Conservation (phyloP, 2,113 vertebrate genomes). For the Corythoichthys haematopterus region DNA sequence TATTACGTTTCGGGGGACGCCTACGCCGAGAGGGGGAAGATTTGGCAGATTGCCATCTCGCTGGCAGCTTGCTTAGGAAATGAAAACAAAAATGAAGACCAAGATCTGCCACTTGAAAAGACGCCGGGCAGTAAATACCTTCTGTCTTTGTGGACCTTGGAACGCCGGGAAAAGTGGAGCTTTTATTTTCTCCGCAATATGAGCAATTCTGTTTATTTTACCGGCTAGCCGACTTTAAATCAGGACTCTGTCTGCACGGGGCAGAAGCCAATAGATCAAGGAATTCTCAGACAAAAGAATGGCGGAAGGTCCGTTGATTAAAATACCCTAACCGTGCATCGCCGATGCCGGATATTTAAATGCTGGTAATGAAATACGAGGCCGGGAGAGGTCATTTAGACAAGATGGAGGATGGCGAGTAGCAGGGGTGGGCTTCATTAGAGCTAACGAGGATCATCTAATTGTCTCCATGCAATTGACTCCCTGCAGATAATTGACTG, state of each 20-base stretch:
- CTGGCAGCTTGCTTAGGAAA: constrained; percentile 30
- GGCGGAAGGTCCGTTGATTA: not conserved
- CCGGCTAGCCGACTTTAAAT: not conserved
- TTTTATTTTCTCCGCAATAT: not conserved
- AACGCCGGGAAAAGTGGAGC: not conserved
- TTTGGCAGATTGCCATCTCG: constrained; percentile 22
- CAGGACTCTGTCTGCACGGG: not conserved
- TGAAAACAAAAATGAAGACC: constrained; percentile 30
- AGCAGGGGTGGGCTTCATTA: not conserved
- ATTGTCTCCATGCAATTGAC: not conserved
- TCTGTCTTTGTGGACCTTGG: constrained; percentile 18
- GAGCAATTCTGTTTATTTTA: constrained; percentile 3
- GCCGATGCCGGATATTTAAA: not conserved
- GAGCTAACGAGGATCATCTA: not conserved
- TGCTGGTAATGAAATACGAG: not conserved
- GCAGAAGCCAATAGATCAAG: constrained; percentile 3
- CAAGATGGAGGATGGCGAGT: not conserved
- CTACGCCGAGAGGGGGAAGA: not conserved
- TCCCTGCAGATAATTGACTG: not conserved
- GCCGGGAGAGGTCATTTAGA: not conserved
- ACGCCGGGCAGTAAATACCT: constrained; percentile 8
- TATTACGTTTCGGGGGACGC: not conserved
- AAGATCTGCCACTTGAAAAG: constrained; percentile 15
- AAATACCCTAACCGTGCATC: not conserved
- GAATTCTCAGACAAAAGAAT: not conserved